These are phyloP conservation scores for Leptonema lineaticorne DNA, from an alignment of 1,140 invertebrate genomes.

Conservation along the genomic window DNA sequence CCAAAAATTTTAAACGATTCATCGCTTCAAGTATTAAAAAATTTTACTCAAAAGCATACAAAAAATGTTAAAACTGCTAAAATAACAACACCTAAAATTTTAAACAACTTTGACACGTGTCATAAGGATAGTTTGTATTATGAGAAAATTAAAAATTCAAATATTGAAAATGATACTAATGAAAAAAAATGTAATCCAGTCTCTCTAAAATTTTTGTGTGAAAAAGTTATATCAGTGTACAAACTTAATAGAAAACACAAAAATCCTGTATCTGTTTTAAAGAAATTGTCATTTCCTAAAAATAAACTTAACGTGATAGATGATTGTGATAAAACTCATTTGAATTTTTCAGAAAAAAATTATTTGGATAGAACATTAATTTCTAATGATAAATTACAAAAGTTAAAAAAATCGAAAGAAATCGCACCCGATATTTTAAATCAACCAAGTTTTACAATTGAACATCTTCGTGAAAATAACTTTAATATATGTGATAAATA, in stretches of 20 bases:
- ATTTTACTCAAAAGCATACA: background rate
- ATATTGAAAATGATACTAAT: background rate
- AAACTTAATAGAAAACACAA: background rate
- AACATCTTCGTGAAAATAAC: background rate
- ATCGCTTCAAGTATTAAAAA: too few species aligned
- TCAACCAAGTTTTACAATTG: background rate
- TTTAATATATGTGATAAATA: too few species aligned
- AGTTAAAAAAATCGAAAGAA: slow-evolving; percentile 16
- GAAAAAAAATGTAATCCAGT: too few species aligned
- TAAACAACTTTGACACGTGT: background rate
- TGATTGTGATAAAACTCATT: background rate
- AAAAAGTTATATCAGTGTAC: background rate
- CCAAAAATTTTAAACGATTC: background rate
- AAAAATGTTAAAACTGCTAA: background rate
- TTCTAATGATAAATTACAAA: background rate
- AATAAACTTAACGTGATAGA: too few species aligned
- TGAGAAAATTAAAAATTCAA: background rate
- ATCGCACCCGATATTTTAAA: background rate
- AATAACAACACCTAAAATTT: background rate
- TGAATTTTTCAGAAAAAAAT: background rate
- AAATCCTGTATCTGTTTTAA: background rate
- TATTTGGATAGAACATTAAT: slow-evolving; percentile 1
- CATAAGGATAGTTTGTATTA: background rate
- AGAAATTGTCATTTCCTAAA: too few species aligned
- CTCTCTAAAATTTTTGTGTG: background rate